Base-by-base conservation (phyloP, 2,113 vertebrate species). In the human (Homo sapiens) region DNA sequence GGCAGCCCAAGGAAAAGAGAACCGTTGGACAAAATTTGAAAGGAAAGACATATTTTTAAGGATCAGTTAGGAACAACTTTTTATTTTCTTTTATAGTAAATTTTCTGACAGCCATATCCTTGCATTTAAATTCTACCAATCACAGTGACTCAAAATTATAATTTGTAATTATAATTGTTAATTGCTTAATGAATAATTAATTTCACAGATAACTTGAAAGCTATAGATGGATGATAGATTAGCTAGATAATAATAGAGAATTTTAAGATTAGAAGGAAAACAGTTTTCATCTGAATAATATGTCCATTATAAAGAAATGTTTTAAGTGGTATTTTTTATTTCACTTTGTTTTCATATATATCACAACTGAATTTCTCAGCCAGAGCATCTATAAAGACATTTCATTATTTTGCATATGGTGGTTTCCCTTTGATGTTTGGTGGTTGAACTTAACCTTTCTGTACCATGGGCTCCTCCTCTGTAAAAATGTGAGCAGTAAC, bases 291-390 rank as follows among this genome's bases (percentile, higher is more conserved):
- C 43, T 32, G 32, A 70, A 75, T n/a, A 79, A 55, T 80, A 76
- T 30, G 45, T 73, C 22, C 55, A 35, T 50, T 66, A 7, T 70
- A 75, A 88, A n/a, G 27, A 45, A 50, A 73, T 40, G 11, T 22
- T 72, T 57, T 48, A 81, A 66, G 27, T 64, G n/a, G 30, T 11
- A n/a, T 81, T 90, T 90, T 52, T 79, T 2, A 55, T 75, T 84
- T 79, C 23, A 45, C 64, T 38, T 90, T 89, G 32, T 85, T 80
- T 89, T 85, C 55, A 40, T 4, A 8, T 18, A 11, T 17, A 27
- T 78, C 70, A 72, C 43, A 94, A 52, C 66, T 78, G n/a, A 80
- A 76, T 70, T 91, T 95, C 61, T 57, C 22, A n/a, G 38, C 86
- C 61, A 93, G 75, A 92, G 40, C 27, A 70, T 83, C 25, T 27